Evolutionary conservation across 2,113 vertebrate species (phyloP).

Genomic region (Dasyurus viverrinus): DNA sequence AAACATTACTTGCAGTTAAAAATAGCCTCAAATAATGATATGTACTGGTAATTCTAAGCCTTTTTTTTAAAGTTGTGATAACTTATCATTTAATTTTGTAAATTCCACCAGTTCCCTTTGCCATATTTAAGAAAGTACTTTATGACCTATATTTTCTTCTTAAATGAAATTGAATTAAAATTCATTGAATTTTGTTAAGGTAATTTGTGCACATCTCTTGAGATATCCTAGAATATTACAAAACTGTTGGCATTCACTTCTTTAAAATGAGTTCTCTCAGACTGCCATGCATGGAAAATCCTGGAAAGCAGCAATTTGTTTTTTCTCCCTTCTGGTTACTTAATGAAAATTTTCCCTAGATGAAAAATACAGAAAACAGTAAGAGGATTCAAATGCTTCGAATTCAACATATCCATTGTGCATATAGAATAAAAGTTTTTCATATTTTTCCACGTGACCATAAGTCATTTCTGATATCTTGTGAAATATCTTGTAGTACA

Average conservation of each 20-base stretch:
- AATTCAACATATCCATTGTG: neutral
- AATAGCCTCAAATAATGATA: neutral
- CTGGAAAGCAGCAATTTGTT: neutral
- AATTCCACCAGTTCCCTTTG: slow-evolving; percentile 3
- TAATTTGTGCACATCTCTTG: slow-evolving; percentile 8
- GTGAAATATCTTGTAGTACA: neutral
- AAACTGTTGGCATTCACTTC: slow-evolving; percentile 11
- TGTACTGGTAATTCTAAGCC: slow-evolving; percentile 37
- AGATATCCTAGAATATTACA: slow-evolving; percentile 10
- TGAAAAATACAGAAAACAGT: neutral
- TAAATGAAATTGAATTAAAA: neutral
- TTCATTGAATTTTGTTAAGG: slow-evolving; percentile 18
- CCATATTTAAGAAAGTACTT: neutral
- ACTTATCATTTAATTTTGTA: slow-evolving; percentile 32
- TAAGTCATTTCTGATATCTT: neutral
- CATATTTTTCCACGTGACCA: neutral
- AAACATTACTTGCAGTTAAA: slow-evolving; percentile 30
- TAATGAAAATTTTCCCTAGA: neutral
- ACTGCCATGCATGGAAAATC: slow-evolving; percentile 24
- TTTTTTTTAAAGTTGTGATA: neutral
- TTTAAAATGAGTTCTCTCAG: neutral
- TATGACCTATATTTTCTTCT: slow-evolving; percentile 3
- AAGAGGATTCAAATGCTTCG: neutral
- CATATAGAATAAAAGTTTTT: slow-evolving; percentile 15
- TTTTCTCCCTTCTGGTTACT: slow-evolving; percentile 17